A percentile compares a stretch with the other conserved stretches of the same genome.
phyloP scores from a whole-genome alignment of 2,797 vertebrate species.

The Myiotriccus ornatus region DNA sequence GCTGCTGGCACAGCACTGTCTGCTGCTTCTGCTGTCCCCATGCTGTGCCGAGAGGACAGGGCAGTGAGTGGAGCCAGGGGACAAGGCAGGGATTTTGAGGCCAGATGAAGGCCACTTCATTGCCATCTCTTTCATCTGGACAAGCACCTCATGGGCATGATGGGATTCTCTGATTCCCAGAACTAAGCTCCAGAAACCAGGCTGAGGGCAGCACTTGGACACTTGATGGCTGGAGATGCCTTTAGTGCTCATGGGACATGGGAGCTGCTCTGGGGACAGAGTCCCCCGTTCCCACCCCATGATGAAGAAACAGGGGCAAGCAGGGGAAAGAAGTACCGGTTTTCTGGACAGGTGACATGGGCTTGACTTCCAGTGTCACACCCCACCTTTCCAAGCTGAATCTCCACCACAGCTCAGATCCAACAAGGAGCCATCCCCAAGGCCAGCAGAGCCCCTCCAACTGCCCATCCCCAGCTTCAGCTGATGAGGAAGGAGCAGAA shows the following conservation, averaged over 20 bases:
- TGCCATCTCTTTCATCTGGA: neutral
- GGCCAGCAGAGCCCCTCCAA: neutral
- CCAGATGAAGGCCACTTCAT: neutral
- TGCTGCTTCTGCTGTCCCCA: neutral
- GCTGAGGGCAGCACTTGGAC: neutral
- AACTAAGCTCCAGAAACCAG: neutral
- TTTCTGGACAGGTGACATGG: neutral
- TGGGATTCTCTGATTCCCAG: neutral
- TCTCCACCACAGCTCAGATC: neutral
- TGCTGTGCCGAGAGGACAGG: neutral
- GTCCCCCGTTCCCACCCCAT: rapidly evolving
- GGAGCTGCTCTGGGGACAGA: neutral
- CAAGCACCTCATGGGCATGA: rapidly evolving
- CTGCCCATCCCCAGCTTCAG: neutral
- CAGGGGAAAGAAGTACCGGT: neutral
- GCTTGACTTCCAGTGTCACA: neutral
- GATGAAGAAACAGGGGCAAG: neutral
- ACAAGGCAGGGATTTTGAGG: neutral
- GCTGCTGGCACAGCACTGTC: constrained; percentile 1
- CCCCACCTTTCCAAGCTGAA: neutral
- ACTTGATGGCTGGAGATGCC: neutral
- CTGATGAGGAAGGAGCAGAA: neutral
- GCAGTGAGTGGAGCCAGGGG: neutral
- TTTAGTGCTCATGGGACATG: neutral
- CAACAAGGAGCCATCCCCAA: neutral